Percentiles rank a stretch among this genome's conserved stretches.
These are phyloP conservation scores for Luperina testacea DNA, from an alignment of 2,888 invertebrate genomes.

Conservation along the genomic window DNA sequence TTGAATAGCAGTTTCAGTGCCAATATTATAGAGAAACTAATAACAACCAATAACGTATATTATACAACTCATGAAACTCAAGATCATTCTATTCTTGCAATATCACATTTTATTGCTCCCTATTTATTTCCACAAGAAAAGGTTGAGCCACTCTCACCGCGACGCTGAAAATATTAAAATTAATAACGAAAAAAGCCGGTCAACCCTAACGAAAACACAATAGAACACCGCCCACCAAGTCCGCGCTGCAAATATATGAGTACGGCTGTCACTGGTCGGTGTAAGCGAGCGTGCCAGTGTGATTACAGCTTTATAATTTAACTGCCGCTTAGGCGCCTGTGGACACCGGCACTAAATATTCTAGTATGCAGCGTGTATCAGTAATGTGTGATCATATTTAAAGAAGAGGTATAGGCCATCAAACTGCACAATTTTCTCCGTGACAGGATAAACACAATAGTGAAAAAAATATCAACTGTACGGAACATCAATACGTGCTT, in stretches of 20 bases:
- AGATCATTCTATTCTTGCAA: slow-evolving; percentile 23
- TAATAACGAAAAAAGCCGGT: slow-evolving; percentile 33
- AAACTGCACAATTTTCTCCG: not conserved
- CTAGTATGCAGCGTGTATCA: not conserved
- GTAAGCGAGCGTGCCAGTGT: slow-evolving; percentile 63
- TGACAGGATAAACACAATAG: not conserved
- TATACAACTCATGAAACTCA: slow-evolving; percentile 5
- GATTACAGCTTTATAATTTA: slow-evolving; percentile 67
- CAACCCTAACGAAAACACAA: slow-evolving; percentile 72
- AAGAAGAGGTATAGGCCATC: not conserved
- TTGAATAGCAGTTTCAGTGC: slow-evolving; percentile 12
- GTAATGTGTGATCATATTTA: not conserved
- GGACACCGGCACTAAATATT: not conserved
- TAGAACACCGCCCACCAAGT: slow-evolving; percentile 78
- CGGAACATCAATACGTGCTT: not conserved
- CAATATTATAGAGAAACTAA: not conserved
- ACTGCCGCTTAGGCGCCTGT: slow-evolving; percentile 26
- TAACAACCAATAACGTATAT: slow-evolving; percentile 2
- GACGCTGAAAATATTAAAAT: slow-evolving; percentile 45
- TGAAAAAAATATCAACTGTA: not conserved
- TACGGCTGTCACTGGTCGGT: slow-evolving; percentile 69
- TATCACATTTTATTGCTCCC: slow-evolving; percentile 6
- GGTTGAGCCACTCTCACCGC: slow-evolving; percentile 1
- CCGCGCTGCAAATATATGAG: slow-evolving; percentile 75
- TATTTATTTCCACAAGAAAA: slow-evolving; percentile 24